These are phyloP conservation scores for Amiota communis DNA, from an alignment of 2,888 invertebrate species.

Conservation along the genomic window DNA sequence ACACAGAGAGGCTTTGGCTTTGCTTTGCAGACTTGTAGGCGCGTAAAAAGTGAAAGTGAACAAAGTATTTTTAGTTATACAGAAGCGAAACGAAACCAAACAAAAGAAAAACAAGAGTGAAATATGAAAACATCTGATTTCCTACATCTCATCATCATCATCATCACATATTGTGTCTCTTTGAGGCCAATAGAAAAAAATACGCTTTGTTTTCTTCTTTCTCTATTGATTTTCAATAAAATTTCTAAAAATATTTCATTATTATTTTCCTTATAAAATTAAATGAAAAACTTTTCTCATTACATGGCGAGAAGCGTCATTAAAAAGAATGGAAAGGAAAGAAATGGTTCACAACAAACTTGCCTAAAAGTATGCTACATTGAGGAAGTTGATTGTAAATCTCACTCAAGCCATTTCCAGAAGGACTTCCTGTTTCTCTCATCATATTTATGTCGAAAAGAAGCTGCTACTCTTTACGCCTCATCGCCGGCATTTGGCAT, in stretches of 20 bases:
- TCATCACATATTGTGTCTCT: slow-evolving; percentile 1
- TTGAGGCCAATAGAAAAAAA: slow-evolving; percentile 33
- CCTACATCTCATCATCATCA: background rate
- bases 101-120: slow-evolving; percentile 28
- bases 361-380: slow-evolving; percentile 14
- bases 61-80: slow-evolving; percentile 16
- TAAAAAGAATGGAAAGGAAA: too few species aligned
- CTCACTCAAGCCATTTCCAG: slow-evolving; percentile 9
- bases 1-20: background rate
- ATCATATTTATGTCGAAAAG: too few species aligned
- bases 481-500: background rate
- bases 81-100: background rate
- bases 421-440: slow-evolving; percentile 5
- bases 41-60: slow-evolving; percentile 21
- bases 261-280: background rate
- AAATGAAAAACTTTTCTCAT: background rate
- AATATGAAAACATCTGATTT: slow-evolving; percentile 56
- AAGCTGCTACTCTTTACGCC: background rate
- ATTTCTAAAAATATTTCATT: slow-evolving; percentile 1
- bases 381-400: slow-evolving; percentile 34
- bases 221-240: slow-evolving; percentile 13
- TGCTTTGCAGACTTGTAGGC: slow-evolving; percentile 26
- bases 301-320: too few species aligned
- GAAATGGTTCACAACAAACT: background rate
- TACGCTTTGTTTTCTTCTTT: background rate